Conservation (phyloP, 92 coral and sea anemone genomes). For the Zoanthus gigantus region DNA sequence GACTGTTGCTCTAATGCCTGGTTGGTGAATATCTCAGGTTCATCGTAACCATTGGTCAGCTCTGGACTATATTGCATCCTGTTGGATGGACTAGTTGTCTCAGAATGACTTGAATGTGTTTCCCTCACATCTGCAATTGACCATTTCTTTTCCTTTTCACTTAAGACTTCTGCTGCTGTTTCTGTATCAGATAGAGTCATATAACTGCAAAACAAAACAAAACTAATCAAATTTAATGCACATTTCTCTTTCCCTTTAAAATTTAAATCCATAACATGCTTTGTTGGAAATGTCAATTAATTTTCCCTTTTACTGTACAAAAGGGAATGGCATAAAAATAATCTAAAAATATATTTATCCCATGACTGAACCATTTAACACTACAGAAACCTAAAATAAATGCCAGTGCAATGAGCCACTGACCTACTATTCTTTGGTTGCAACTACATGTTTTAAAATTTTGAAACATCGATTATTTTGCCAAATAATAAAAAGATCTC, state of each 20-base stretch:
- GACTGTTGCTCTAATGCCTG: conserved; percentile 42
- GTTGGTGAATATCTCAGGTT: conserved; percentile 54
- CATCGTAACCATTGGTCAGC: conserved; percentile 74
- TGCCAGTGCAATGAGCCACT: no score
- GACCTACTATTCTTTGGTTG: no score
- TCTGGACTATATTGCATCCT: conserved; percentile 87
- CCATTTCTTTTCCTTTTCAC: conserved; percentile 66
- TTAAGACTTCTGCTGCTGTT: conserved; percentile 57
- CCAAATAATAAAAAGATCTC: no score
- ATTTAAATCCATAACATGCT: background rate
- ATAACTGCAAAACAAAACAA: conserved; percentile 46
- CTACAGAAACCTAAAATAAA: no score
- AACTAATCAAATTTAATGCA: background rate
- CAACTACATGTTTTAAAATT: no score
- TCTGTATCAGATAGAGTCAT: conserved; percentile 75
- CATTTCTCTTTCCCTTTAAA: background rate
- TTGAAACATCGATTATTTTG: no score
- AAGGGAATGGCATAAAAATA: no score
- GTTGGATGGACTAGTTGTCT: conserved; percentile 53
- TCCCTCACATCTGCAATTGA: conserved; percentile 60
- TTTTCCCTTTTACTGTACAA: no score
- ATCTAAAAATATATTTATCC: no score
- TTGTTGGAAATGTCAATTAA: no score
- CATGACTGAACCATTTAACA: no score
- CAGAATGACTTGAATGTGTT: conserved; percentile 42